These are phyloP conservation scores for Drosophila pallidifrons DNA, from an alignment of 1,140 invertebrate species.

Conservation along the genomic window DNA sequence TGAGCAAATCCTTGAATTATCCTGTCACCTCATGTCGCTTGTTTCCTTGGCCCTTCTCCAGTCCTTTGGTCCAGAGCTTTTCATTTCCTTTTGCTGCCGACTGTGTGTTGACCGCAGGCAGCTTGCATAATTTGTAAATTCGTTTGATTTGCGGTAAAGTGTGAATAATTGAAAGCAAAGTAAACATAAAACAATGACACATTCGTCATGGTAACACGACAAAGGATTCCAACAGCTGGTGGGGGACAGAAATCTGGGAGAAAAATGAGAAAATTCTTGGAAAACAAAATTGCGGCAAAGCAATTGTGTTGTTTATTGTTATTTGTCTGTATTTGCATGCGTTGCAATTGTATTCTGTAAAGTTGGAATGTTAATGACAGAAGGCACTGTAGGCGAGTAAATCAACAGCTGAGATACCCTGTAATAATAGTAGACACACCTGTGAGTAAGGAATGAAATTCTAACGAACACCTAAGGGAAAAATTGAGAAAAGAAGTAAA, in stretches of 20 bases:
- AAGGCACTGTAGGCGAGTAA: too few relatives aligned
- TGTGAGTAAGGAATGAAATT: too few relatives aligned
- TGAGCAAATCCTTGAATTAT: conserved; percentile 18
- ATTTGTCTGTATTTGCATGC: conserved; percentile 34
- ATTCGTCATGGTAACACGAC: neutral
- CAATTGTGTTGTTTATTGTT: conserved; percentile 18
- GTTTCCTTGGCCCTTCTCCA: too few relatives aligned
- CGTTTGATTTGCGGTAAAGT: conserved; percentile 44
- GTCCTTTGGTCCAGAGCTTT: neutral
- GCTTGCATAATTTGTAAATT: conserved; percentile 45
- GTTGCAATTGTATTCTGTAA: conserved; percentile 17
- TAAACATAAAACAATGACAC: conserved; percentile 7
- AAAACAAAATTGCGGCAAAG: conserved; percentile 19
- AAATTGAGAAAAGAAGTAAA: neutral
- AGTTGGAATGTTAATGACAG: neutral
- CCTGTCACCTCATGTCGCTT: neutral
- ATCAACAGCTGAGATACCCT: neutral
- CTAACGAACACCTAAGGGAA: too few relatives aligned
- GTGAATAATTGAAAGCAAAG: conserved; percentile 48
- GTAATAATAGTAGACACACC: neutral
- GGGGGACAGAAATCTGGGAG: neutral
- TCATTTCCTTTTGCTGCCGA: neutral
- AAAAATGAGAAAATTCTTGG: conserved; percentile 19
- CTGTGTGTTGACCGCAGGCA: conserved; percentile 12
- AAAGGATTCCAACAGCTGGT: neutral